A percentile compares a stretch with the other conserved stretches of the same genome.
Evolutionary conservation across 2,888 invertebrate species (phyloP).

Genomic region (Terebella lapidaria): DNA sequence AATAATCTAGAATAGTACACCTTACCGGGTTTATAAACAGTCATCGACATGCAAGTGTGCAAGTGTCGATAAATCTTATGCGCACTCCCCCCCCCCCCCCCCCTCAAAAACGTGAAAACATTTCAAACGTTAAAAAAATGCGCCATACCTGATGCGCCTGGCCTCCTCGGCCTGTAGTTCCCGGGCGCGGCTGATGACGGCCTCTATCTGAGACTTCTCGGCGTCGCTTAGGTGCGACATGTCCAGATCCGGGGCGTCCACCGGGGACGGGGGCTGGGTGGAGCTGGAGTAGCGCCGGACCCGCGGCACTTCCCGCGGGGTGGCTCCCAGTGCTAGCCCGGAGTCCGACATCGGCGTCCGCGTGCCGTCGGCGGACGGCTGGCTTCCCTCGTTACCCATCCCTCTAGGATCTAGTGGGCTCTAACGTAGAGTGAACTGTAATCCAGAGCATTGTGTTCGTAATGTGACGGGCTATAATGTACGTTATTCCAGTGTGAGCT

Average conservation of each 20-base stretch:
- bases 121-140: no score
- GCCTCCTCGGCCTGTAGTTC: conserved; percentile 48
- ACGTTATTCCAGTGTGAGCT: no score
- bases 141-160: neutral
- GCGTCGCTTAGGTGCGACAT: conserved; percentile 61
- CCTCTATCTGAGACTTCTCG: conserved; percentile 61
- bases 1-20: no score
- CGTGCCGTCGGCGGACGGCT: neutral
- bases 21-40: no score
- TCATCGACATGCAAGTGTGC: no score
- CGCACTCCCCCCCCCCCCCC: neutral
- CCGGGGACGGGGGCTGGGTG: neutral
- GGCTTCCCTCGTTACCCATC: neutral
- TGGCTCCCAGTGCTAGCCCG: neutral
- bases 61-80: neutral
- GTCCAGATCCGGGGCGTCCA: conserved; percentile 57
- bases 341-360: conserved; percentile 1
- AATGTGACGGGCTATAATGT: no score
- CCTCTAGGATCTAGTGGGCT: no score
- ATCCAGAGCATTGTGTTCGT: no score
- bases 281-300: neutral
- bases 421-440: no score
- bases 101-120: no score
- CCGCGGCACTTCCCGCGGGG: neutral
- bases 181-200: conserved; percentile 63